These are phyloP conservation scores for Phalacrocorax carbo DNA, from an alignment of 2,113 vertebrate genomes.

Conservation along the genomic window DNA sequence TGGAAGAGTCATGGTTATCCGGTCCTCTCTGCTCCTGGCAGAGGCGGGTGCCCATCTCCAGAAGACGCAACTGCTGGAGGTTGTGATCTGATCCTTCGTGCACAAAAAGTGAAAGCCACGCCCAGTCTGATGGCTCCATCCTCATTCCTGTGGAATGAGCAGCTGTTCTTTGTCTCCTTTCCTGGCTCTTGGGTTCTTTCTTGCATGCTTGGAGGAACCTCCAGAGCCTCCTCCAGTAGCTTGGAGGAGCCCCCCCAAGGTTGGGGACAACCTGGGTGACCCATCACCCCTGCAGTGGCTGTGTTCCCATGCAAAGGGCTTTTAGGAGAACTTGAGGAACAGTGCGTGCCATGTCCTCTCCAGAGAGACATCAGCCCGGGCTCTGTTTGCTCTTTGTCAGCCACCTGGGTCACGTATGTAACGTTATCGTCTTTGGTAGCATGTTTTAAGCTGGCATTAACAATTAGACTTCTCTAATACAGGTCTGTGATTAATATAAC, in stretches of 20 bases:
- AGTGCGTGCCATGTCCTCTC: rapidly evolving
- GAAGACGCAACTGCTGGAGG: neutral
- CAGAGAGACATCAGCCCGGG: neutral
- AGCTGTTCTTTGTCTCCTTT: neutral
- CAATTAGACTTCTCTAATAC: neutral
- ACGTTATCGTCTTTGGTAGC: neutral
- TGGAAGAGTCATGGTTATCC: rapidly evolving
- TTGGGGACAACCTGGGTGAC: neutral
- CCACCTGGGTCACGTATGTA: neutral
- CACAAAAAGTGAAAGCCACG: neutral
- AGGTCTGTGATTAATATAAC: neutral
- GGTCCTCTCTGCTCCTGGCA: neutral
- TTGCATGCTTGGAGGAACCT: neutral
- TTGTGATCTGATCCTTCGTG: too few relatives aligned
- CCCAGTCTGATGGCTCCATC: neutral
- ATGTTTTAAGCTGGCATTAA: neutral
- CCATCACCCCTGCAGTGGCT: neutral
- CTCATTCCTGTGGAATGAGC: rapidly evolving
- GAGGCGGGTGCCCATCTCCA: neutral
- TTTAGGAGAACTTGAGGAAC: neutral
- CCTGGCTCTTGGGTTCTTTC: neutral
- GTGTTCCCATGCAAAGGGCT: neutral
- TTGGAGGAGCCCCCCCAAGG: neutral
- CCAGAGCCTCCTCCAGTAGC: neutral
- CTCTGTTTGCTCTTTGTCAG: neutral